Percentiles rank a stretch among this genome's conserved stretches.
These are phyloP conservation scores for Myocastor coypus DNA, from an alignment of 2,113 vertebrate genomes.

Conservation along the genomic window DNA sequence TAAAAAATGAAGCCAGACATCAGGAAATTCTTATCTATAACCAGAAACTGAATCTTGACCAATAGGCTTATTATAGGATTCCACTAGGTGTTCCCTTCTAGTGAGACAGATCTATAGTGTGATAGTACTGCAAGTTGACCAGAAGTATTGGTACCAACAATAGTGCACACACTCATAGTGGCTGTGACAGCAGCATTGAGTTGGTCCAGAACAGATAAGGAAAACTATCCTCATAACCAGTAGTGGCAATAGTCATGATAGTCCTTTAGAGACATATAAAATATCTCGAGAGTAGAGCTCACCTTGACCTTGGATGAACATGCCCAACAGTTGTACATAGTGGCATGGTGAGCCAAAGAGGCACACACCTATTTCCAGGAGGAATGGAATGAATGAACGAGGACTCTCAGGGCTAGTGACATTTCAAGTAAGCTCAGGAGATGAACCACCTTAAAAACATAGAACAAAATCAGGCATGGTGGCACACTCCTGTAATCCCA, in stretches of 20 bases:
- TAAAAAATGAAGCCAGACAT: constrained; percentile 6
- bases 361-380: constrained; percentile 73
- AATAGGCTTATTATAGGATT: constrained; percentile 7
- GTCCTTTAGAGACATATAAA: constrained; percentile 80
- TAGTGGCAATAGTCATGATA: constrained; percentile 76
- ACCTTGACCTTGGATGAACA: not conserved
- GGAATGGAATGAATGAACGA: constrained; percentile 71
- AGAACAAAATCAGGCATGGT: too few species aligned
- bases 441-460: constrained; percentile 77
- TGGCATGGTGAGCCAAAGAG: constrained; percentile 77
- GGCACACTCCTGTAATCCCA: too few species aligned
- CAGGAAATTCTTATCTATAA: constrained; percentile 3
- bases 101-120: constrained; percentile 65
- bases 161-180: constrained; percentile 54
- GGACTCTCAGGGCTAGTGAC: constrained; percentile 66
- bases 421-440: constrained; percentile 78
- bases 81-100: constrained; percentile 70
- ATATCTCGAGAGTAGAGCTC: constrained; percentile 65
- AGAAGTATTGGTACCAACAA: constrained; percentile 80
- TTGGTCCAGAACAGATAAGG: constrained; percentile 64
- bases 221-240: constrained; percentile 74
- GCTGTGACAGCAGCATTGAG: constrained; percentile 72
- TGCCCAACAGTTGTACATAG: constrained; percentile 71
- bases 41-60: constrained; percentile 28
- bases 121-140: constrained; percentile 77